These are phyloP conservation scores for Tanypteryx hageni DNA, from an alignment of 2,888 invertebrate species.

Conservation along the genomic window DNA sequence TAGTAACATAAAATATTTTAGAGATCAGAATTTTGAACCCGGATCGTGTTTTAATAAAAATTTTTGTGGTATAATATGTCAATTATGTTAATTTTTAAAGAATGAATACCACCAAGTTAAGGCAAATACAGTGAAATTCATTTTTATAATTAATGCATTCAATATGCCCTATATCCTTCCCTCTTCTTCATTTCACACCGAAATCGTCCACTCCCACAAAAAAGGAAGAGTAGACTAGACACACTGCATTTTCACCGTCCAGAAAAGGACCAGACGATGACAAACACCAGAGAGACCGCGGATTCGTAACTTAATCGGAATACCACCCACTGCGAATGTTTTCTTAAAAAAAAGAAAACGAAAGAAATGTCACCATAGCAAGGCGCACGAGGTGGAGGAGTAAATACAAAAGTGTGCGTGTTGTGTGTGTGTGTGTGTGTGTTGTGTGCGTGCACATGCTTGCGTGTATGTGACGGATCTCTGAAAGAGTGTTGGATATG, in stretches of 20 bases:
- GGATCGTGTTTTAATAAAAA: no score
- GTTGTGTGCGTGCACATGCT: neutral
- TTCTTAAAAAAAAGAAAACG: neutral
- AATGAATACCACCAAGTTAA: no score
- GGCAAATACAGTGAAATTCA: no score
- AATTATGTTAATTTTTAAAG: no score
- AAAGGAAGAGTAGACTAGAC: no score
- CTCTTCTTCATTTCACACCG: no score
- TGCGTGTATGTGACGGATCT: slow-evolving; percentile 6
- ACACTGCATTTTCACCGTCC: neutral
- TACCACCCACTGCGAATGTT: slow-evolving; percentile 28
- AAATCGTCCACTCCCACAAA: no score
- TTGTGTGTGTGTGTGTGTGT: neutral
- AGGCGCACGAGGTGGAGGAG: neutral
- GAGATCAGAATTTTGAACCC: no score
- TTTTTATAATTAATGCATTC: no score
- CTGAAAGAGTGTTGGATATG: slow-evolving; percentile 15
- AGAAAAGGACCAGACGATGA: neutral
- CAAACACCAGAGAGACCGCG: slow-evolving; percentile 4
- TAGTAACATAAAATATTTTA: no score
- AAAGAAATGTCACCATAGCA: neutral
- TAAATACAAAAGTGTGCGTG: slow-evolving; percentile 15
- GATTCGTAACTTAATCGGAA: slow-evolving; percentile 36
- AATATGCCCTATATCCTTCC: no score
- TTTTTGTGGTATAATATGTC: no score